Evolutionary conservation across 2,113 vertebrate genomes (phyloP).

Genomic region (Pipra filicauda): DNA sequence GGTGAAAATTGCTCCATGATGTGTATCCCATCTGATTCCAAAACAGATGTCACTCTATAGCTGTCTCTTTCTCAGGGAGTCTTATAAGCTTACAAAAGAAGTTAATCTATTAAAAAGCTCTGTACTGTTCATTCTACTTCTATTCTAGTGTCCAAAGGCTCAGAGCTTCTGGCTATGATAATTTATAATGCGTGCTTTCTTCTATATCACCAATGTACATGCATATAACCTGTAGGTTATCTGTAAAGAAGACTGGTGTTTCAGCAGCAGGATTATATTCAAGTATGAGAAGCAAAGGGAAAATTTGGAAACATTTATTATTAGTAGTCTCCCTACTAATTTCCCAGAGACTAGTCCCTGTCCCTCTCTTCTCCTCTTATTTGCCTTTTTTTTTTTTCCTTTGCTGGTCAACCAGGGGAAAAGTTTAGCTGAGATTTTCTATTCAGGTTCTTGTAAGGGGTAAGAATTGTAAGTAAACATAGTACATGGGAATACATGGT

Average conservation of each 20-base stretch:
- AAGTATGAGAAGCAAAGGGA: background rate
- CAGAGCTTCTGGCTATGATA: background rate
- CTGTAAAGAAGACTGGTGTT: background rate
- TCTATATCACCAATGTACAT: background rate
- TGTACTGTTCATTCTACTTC: background rate
- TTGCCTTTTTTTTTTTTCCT: background rate
- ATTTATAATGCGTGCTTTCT: background rate
- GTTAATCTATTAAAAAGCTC: background rate
- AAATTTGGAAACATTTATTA: background rate
- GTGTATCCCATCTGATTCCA: background rate
- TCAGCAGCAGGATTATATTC: background rate
- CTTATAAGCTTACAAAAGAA: background rate
- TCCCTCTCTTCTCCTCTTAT: background rate
- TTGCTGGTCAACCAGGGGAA: background rate
- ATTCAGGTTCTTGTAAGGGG: background rate
- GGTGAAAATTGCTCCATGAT: background rate
- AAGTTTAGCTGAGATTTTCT: background rate
- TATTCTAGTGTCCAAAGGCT: background rate
- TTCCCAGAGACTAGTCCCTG: background rate
- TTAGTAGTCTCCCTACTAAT: background rate
- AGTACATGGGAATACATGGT: fast-evolving
- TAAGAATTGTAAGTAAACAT: background rate
- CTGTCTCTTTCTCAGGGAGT: background rate
- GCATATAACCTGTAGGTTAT: background rate
- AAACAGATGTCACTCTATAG: background rate